A percentile compares a stretch with the other conserved stretches of the same genome.
These are phyloP conservation scores for Nyctibius grandis DNA, from an alignment of 2,797 vertebrate species.

Conservation along the genomic window DNA sequence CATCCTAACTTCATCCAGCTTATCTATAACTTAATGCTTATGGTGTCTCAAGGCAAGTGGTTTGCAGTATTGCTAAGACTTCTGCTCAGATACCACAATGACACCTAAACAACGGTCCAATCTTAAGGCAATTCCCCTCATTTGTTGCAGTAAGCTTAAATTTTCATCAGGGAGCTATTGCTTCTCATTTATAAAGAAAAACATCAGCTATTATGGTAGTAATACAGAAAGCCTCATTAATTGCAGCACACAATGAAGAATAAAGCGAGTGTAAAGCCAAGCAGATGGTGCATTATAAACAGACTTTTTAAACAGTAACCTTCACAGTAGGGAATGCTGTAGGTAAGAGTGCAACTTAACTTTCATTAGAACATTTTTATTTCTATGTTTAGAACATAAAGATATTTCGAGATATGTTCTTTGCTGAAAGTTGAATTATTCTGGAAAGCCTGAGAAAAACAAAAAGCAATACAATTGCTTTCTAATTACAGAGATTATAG, in stretches of 20 bases:
- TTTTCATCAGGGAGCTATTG: slow-evolving; percentile 36
- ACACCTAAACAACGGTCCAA: not conserved
- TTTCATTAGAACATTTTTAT: slow-evolving; percentile 51
- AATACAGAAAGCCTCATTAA: slow-evolving; percentile 63
- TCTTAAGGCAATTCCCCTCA: not conserved
- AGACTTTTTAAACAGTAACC: slow-evolving; percentile 58
- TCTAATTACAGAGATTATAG: not conserved
- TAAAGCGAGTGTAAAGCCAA: slow-evolving; percentile 4
- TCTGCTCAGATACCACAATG: not conserved
- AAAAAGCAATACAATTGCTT: not conserved
- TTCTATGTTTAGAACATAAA: slow-evolving; percentile 10
- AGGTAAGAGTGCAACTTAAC: slow-evolving; percentile 52
- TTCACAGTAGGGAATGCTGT: slow-evolving; percentile 49
- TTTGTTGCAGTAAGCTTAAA: slow-evolving; percentile 18
- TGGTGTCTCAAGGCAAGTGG: not conserved
- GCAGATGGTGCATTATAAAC: slow-evolving; percentile 62
- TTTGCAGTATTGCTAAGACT: not conserved
- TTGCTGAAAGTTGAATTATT: slow-evolving; percentile 23
- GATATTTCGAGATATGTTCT: slow-evolving; percentile 1
- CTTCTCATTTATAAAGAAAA: slow-evolving; percentile 55
- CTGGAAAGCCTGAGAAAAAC: slow-evolving; percentile 4
- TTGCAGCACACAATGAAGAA: slow-evolving; percentile 48
- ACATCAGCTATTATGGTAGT: slow-evolving; percentile 35
- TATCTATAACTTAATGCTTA: not conserved
- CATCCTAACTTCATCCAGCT: not conserved